Conservation (phyloP, 2,888 invertebrate species). For the Sphaeridia pumilis region DNA sequence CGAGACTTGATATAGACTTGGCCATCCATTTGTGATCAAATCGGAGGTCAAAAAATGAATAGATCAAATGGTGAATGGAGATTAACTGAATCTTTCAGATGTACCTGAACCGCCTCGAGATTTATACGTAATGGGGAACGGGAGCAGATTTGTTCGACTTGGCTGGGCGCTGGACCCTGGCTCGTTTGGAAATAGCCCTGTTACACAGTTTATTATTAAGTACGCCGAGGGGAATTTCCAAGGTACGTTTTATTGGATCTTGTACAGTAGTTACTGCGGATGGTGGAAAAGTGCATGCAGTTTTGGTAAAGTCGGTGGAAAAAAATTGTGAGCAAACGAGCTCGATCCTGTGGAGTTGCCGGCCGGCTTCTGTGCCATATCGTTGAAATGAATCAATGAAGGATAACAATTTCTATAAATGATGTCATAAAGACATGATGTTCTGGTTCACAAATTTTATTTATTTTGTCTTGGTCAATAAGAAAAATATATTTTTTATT, state of each 20-base stretch:
- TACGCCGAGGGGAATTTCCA: constrained; percentile 37
- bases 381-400: background rate
- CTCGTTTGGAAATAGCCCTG: constrained; percentile 38
- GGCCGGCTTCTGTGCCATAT: too few species aligned
- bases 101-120: constrained; percentile 41
- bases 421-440: background rate
- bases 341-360: too few species aligned
- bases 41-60: too few species aligned
- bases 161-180: constrained; percentile 40
- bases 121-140: constrained; percentile 38
- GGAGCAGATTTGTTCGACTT: constrained; percentile 39
- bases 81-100: constrained; percentile 38
- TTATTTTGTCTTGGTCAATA: background rate
- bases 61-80: too few species aligned
- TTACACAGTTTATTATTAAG: constrained; percentile 41
- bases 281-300: background rate
- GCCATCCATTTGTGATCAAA: too few species aligned
- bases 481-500: too few species aligned
- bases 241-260: background rate
- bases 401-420: background rate
- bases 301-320: background rate
- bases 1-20: too few species aligned
- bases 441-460: background rate
- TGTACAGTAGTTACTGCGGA: too few species aligned
- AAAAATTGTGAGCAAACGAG: background rate